Evolutionary conservation across 2,888 invertebrate species (phyloP), one percentile per base, ranked within the genome.

Genomic region (Nipponacmea schrenckii): DNA sequence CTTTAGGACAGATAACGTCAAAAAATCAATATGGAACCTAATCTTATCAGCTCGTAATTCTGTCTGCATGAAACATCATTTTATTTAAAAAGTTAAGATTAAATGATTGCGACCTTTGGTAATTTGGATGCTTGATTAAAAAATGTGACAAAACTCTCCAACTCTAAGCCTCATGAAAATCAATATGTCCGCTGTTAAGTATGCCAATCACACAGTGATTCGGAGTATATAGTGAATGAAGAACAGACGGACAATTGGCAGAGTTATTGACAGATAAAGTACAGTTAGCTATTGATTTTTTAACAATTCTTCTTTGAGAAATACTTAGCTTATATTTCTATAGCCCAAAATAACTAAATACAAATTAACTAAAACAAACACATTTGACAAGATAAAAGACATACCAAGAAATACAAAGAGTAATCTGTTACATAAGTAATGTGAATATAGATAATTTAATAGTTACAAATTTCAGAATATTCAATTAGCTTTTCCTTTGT

Each of bases 171-270:
- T 24, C 56, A 56, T 56, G 24, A 56, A 56, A 56, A 56, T 56
- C 56, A 56, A 56, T 56, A 56, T 56, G 56, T 56, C 56, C 56
- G 56, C 56, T 56, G 56, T 56, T 56, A 56, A 56, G 56, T 56
- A 56, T 56, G 56, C 56, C 56, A 56, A 56, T 56, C 56, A 24
- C 20, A 56, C 56, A 24, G 56, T 56, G 56, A 56, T 56, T 56
- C 56, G 5, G 56, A 24, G 56, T 56, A 24, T 56, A 56, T 56
- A 24, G 56, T 56, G 56, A 56, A 56, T 20, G 56, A 56, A 56
- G 56, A 56, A 24, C 56, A 56, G 56, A 56, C 56, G 56, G 56
- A 56, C 56, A 56, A 56, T 56, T 56, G 56, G 56, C 56, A 56
- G 56, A 56, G 56, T 56, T 56, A 56, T 56, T 56, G 56, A 56